Conservation (phyloP, 2,797 vertebrate species). For the Mormyrus hasselquistii region DNA sequence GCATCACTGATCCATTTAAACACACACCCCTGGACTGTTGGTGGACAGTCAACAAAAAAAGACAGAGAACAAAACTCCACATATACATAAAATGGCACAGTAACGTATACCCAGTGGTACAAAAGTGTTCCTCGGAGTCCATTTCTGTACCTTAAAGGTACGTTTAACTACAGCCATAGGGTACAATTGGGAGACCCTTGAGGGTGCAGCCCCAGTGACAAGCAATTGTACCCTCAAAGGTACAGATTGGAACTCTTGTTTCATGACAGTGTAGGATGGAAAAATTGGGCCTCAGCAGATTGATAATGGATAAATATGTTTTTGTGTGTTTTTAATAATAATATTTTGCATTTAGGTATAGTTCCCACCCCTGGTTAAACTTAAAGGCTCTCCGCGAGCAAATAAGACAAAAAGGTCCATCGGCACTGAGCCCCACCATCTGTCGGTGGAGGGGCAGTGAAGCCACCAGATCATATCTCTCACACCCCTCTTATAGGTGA, state of each 20-base stretch:
- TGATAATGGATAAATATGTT: background rate
- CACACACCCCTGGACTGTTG: background rate
- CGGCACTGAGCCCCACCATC: background rate
- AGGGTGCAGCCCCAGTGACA: background rate
- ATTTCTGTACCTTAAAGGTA: background rate
- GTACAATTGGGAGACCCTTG: background rate
- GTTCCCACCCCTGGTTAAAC: background rate
- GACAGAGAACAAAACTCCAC: background rate
- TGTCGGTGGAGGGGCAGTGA: background rate
- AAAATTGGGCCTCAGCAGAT: background rate
- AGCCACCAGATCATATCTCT: background rate
- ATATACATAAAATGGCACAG: background rate
- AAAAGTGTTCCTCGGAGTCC: background rate
- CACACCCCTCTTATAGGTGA: background rate
- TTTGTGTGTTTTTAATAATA: background rate
- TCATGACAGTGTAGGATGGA: background rate
- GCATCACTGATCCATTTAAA: background rate
- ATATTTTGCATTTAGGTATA: background rate
- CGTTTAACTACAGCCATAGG: background rate
- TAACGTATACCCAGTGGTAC: background rate
- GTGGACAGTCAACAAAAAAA: background rate
- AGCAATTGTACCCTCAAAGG: background rate
- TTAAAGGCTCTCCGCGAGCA: background rate
- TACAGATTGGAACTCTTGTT: background rate
- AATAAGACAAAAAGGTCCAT: background rate